Evolutionary conservation across 2,797 vertebrate species (phyloP), one percentile per base, ranked within the genome.

Genomic region (Fundulus diaphanus): DNA sequence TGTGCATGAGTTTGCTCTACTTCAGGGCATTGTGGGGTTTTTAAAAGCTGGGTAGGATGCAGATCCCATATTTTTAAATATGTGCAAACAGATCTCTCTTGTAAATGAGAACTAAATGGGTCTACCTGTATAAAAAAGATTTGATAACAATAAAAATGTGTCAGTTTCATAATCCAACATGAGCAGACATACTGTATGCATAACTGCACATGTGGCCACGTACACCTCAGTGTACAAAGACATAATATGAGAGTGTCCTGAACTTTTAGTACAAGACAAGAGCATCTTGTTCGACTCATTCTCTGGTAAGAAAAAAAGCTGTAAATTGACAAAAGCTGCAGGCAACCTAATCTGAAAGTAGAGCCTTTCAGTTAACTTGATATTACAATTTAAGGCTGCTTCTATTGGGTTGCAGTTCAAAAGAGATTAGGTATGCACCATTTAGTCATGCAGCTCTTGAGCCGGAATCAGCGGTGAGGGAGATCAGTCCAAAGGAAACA

Each of bases 341-440:
- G 70, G 91, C 71, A 93, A 93, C 89, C 74, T 72, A 87, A 92
- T 88, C 93, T 91, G 92, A 93, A 93, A 93, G 92, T 93, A 91
- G 86, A 93, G 88, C 88, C 92, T 84, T 80, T 91, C 85, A 79
- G 86, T 79, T 88, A 93, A 94, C 87, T 83, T 82, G 91, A 94
- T 93, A 91, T 87, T 84, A 89, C 89, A 90, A 91, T 94, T 92
- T 89, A 88, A 88, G 83, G 89, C 87, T 68, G 72, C 82, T 80
- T 93, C 92, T 89, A 88, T 85, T 87, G 84, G 91, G 86, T 87
- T 91, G 88, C 87, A 92, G 92, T 92, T 93, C 93, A 93, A 94
- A 94, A 91, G 91, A 92, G 89, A 94, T 93, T 93, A 92, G 92
- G 87, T 89, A 93, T 87, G 89, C 88, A 88, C 88, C 91, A 83